Evolutionary conservation across 1,140 invertebrate species (phyloP).

Genomic region (Acromyrmex heyeri): DNA sequence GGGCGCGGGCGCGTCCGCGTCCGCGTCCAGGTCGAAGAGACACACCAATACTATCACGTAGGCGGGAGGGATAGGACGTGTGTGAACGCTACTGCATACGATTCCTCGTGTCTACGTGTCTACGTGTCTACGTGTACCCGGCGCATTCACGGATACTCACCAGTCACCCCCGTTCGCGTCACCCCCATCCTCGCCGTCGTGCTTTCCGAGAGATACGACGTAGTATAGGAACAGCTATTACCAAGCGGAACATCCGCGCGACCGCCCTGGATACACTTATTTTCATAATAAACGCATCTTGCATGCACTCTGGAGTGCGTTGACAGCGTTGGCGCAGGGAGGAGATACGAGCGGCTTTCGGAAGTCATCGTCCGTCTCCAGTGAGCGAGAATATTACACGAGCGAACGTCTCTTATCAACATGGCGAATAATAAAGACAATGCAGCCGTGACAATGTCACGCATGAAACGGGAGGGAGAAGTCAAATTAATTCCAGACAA

Average conservation of each 20-base stretch:
- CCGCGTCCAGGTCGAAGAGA: slow-evolving; percentile 34
- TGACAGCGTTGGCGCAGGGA: background rate
- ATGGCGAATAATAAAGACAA: slow-evolving; percentile 13
- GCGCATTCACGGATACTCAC: slow-evolving; percentile 51
- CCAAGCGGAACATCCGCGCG: slow-evolving; percentile 57
- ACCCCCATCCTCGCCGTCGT: background rate
- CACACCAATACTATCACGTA: background rate
- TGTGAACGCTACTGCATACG: slow-evolving; percentile 28
- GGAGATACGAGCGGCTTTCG: slow-evolving; percentile 2
- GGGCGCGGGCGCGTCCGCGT: background rate
- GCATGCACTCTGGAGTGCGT: slow-evolving; percentile 8
- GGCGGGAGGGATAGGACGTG: background rate
- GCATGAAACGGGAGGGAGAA: background rate
- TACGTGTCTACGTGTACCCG: background rate
- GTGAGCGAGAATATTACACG: slow-evolving; percentile 17
- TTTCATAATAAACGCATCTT: slow-evolving; percentile 64
- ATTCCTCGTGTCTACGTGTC: background rate
- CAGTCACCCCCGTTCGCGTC: background rate
- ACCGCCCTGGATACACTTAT: slow-evolving; percentile 52
- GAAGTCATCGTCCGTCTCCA: slow-evolving; percentile 39
- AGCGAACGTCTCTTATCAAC: slow-evolving; percentile 7
- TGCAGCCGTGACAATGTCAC: background rate
- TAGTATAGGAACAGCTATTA: slow-evolving; percentile 51
- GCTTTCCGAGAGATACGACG: slow-evolving; percentile 38
- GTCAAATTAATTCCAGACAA: slow-evolving; percentile 21